Conservation (phyloP, 2,888 invertebrate genomes). For the Seira musarum region DNA sequence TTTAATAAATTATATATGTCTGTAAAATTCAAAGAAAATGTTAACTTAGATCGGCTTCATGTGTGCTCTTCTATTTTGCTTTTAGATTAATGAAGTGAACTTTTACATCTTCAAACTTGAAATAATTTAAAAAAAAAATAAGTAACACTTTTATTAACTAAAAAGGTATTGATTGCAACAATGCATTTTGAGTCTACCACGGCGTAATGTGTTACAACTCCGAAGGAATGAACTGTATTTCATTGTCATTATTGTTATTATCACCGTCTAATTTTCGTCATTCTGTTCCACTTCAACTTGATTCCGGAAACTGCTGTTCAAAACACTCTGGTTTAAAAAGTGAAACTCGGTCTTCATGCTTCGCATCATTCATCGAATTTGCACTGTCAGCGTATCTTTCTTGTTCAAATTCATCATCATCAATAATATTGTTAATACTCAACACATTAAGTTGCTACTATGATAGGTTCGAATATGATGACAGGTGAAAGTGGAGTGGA, state of each 20-base stretch:
- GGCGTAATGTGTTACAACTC: neutral
- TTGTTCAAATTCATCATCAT: slow-evolving; percentile 19
- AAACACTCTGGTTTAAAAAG: neutral
- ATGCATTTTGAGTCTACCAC: no score
- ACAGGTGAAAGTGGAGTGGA: slow-evolving; percentile 54
- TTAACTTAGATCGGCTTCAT: no score
- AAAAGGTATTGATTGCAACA: no score
- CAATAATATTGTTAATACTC: slow-evolving; percentile 38
- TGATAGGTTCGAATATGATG: slow-evolving; percentile 57
- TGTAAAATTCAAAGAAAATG: no score
- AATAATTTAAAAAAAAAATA: no score
- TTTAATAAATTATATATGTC: no score
- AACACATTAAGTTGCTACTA: slow-evolving; percentile 50
- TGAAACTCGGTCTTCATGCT: slow-evolving; percentile 1
- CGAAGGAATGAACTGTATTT: slow-evolving; percentile 13
- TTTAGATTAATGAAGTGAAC: no score
- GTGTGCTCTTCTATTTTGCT: no score
- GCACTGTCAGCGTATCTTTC: neutral
- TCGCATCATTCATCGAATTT: neutral
- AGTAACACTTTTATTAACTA: no score
- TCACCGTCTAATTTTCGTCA: slow-evolving; percentile 20
- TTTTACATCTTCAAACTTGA: no score
- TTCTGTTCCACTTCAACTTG: neutral
- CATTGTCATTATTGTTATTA: slow-evolving; percentile 2
- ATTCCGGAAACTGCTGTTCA: neutral